Evolutionary conservation across 2,113 vertebrate species (phyloP).

Genomic region (Pterophyllum scalare): DNA sequence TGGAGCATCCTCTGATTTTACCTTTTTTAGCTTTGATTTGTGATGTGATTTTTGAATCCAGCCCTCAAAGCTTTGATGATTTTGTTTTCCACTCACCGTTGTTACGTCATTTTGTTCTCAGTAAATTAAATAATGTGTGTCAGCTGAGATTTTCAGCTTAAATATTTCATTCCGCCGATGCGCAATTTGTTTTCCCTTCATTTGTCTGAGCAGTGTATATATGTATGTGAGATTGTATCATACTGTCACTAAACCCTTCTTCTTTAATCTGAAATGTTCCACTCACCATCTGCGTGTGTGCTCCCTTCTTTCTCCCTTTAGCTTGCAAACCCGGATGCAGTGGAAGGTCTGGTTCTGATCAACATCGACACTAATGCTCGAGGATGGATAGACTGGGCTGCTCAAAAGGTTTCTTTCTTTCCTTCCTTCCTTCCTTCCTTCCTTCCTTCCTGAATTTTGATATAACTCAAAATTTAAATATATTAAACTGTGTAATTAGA

Average conservation of each 20-base stretch:
- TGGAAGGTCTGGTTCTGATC: conserved; percentile 91
- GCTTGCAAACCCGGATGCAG: conserved; percentile 85
- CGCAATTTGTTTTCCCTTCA: neutral
- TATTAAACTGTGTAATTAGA: no score
- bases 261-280: neutral
- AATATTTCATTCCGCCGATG: neutral
- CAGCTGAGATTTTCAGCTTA: neutral
- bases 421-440: neutral
- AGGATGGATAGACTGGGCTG: conserved; percentile 95
- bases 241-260: neutral
- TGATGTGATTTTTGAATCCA: neutral
- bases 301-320: conserved; percentile 47
- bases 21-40: neutral
- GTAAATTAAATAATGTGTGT: neutral
- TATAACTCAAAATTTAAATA: no score
- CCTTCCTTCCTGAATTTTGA: no score
- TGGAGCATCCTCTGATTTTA: neutral
- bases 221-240: neutral
- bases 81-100: neutral
- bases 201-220: neutral
- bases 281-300: neutral
- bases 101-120: no score
- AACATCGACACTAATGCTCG: conserved; percentile 90
- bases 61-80: neutral
- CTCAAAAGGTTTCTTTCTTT: conserved; percentile 84